Base-by-base conservation (phyloP, 2,888 invertebrate genomes). In the Macrosiphum euphorbiae region DNA sequence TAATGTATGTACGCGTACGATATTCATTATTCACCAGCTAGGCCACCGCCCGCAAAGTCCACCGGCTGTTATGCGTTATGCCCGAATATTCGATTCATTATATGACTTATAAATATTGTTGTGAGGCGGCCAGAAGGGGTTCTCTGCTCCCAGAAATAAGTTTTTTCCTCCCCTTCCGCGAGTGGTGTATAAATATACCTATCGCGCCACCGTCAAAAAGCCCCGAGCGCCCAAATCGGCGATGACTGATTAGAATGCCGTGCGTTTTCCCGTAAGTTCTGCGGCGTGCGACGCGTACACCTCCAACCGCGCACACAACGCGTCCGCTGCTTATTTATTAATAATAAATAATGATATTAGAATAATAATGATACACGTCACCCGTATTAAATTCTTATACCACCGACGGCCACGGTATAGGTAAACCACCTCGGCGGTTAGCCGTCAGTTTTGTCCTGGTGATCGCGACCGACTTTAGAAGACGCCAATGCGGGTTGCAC, bases 51-150 rank as follows among this genome's bases (percentile, higher is more conserved):
- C 41, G 41, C 35, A 35, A 55, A 88, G 88, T 88, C 88, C 88
- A 24, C 35, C 88, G 52, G 35, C 52, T 35, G 52, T 20, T 78
- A 8, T 78, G 3, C 26, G 35, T 35, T 52, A 24, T 13, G 35
- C 89, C 52, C 89, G 88, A 58, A 58, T 35, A 78, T 89, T 58
- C 88, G 89, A 89, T 89, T 58, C 89, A 58, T 89, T 88, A 89
- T 58, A 78, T 58, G 26, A 58, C 58, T 26, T 58, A 26, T 58
- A 58, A 58, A 58, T 52, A 52, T 88, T 20, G 47, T 52, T 7
- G 7, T 44, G 41, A 7, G 41, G 26, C 28, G 28, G 13, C 88
- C 20, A 88, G 24, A 88, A 52, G 35, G 88, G 88, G 26, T 28
- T 44, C 47, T 44, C 47, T n/a, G 20, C 41, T 28, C 28, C 87